A percentile compares a stretch with the other conserved stretches of the same genome.
phyloP scores from a whole-genome alignment of 1,140 invertebrate species.

The Formica exsecta region DNA sequence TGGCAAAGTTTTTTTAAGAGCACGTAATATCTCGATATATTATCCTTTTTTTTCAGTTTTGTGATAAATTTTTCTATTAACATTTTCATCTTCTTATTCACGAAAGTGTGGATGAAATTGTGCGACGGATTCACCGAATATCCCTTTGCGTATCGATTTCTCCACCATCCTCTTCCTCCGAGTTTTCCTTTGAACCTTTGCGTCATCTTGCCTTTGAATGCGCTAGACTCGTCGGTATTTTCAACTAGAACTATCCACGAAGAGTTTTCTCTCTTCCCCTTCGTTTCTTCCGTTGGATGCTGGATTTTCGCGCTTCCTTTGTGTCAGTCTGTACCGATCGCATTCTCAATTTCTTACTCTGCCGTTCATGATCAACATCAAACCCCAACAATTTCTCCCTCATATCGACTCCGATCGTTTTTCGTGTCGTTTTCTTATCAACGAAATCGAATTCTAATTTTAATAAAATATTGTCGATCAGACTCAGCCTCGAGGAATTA shows the following conservation, averaged over 20 bases:
- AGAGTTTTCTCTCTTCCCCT: conserved; percentile 42
- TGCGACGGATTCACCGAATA: conserved; percentile 39
- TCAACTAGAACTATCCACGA: conserved; percentile 46
- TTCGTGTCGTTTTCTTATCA: neutral
- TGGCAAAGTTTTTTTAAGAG: conserved; percentile 4
- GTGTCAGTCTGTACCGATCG: conserved; percentile 32
- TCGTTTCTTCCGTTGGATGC: conserved; percentile 13
- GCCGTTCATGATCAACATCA: conserved; percentile 11
- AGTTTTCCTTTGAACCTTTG: conserved; percentile 42
- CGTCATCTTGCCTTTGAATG: conserved; percentile 52
- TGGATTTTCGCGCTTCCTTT: conserved; percentile 53
- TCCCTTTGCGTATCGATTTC: conserved; percentile 64
- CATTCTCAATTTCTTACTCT: conserved; percentile 44
- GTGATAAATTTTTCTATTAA: conserved; percentile 36
- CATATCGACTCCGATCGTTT: neutral
- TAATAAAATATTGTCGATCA: neutral
- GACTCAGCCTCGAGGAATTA: neutral
- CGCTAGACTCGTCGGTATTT: conserved; percentile 45
- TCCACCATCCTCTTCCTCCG: conserved; percentile 3
- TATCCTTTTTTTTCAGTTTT: neutral
- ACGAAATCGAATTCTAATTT: neutral
- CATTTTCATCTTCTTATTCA: conserved; percentile 44
- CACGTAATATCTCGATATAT: neutral
- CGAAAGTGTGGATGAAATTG: conserved; percentile 40
- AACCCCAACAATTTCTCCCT: conserved; percentile 8